A percentile compares a stretch with the other conserved stretches of the same genome.
Evolutionary conservation across 2,113 vertebrate genomes (phyloP).

Genomic region (Nycticebus coucang): DNA sequence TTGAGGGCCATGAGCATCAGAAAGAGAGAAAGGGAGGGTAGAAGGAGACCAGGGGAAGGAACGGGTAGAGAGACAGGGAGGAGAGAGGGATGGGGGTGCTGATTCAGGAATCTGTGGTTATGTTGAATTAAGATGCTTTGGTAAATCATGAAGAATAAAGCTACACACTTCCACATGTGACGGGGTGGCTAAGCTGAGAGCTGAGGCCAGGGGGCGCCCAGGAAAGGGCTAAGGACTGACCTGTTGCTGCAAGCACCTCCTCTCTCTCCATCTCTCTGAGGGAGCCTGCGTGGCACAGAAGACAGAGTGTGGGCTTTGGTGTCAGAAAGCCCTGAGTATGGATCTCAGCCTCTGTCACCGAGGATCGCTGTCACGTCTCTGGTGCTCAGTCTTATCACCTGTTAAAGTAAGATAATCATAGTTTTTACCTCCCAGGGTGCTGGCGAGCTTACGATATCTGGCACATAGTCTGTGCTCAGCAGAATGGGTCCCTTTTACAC

Average conservation of each 20-base stretch:
- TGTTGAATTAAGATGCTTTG: neutral
- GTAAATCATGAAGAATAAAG: neutral
- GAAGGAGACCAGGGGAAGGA: neutral
- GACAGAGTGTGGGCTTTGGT: neutral
- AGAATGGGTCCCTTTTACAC: neutral
- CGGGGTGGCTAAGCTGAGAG: neutral
- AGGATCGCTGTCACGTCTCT: neutral
- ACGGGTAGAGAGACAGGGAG: neutral
- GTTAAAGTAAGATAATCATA: neutral
- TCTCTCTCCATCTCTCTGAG: no score
- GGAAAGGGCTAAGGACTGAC: neutral
- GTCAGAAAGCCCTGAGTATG: neutral
- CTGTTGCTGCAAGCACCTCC: no score
- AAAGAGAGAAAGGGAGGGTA: neutral
- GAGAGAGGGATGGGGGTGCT: neutral
- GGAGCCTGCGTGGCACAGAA: neutral
- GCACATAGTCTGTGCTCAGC: neutral
- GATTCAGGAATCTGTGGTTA: neutral
- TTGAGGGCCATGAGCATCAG: neutral
- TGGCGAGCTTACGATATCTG: neutral
- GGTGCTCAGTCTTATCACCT: neutral
- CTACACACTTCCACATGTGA: fast-evolving
- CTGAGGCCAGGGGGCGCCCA: fast-evolving
- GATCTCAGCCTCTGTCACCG: neutral
- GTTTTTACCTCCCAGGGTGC: neutral